These are phyloP conservation scores for Brachylomia viminalis DNA, from an alignment of 2,888 invertebrate genomes.

Conservation along the genomic window DNA sequence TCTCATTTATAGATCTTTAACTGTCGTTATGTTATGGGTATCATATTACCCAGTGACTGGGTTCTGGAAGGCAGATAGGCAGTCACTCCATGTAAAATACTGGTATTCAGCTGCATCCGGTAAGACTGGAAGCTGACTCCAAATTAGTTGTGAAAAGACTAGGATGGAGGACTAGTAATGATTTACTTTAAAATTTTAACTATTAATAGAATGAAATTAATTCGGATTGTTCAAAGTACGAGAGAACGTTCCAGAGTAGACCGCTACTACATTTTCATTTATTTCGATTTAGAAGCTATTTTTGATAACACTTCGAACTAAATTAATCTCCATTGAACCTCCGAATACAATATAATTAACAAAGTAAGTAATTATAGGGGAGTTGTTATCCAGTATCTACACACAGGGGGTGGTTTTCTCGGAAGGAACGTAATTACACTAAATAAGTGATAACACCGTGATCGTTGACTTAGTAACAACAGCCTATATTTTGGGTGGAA, in stretches of 20 bases:
- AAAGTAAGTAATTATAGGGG: conserved; percentile 30
- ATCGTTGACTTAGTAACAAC: conserved; percentile 30
- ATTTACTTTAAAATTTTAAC: too few species aligned
- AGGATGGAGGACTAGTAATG: too few species aligned
- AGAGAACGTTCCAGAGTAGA: neutral
- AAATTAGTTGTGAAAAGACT: neutral
- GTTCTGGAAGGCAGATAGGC: too few species aligned
- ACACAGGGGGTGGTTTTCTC: conserved; percentile 24
- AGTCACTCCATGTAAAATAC: too few species aligned
- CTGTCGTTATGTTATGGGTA: too few species aligned
- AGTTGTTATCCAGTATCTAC: conserved; percentile 10
- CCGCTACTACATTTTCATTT: neutral
- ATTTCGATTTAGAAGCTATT: conserved; percentile 10
- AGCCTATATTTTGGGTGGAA: conserved; percentile 27
- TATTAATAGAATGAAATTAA: neutral
- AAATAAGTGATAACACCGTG: conserved; percentile 8
- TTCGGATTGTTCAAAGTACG: neutral
- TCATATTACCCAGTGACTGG: too few species aligned
- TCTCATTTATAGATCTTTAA: too few species aligned
- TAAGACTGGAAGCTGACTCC: neutral
- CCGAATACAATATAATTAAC: conserved; percentile 25
- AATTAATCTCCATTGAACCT: conserved; percentile 15
- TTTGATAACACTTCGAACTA: conserved; percentile 5
- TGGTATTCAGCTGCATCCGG: too few species aligned
- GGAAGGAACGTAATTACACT: conserved; percentile 32